phyloP scores from a whole-genome alignment of 2,888 invertebrate genomes.

The Brenthis ino region DNA sequence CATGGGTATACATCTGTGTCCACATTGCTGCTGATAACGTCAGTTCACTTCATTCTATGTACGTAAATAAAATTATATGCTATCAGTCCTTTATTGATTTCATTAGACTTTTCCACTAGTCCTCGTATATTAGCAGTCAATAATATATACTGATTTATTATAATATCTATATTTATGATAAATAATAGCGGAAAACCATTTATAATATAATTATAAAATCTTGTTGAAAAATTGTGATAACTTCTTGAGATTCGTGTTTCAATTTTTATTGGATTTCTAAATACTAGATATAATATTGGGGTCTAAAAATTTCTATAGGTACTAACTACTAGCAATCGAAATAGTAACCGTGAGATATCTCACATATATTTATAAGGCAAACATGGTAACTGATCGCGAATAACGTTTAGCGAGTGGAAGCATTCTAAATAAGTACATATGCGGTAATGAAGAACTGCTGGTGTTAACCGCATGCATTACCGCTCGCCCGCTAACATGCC shows the following conservation, averaged over 20 bases:
- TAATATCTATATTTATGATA: too few relatives aligned
- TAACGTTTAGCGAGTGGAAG: constrained; percentile 62
- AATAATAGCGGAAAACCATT: too few relatives aligned
- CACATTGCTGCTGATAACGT: constrained; percentile 58
- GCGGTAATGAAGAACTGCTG: constrained; percentile 70
- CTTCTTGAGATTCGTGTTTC: not conserved
- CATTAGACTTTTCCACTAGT: constrained; percentile 12
- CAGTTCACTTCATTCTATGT: constrained; percentile 42
- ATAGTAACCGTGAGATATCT: constrained; percentile 42
- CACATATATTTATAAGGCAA: constrained; percentile 41
- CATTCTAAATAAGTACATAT: constrained; percentile 58
- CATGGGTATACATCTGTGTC: constrained; percentile 72
- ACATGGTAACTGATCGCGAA: constrained; percentile 59
- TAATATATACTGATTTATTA: too few relatives aligned
- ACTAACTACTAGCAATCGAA: not conserved
- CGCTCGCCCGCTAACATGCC: constrained; percentile 66
- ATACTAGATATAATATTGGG: not conserved
- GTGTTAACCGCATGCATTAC: constrained; percentile 75
- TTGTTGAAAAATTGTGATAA: too few relatives aligned
- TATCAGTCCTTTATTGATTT: constrained; percentile 16
- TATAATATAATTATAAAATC: too few relatives aligned
- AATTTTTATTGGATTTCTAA: not conserved
- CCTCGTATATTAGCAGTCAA: not conserved
- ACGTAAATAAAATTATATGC: constrained; percentile 13
- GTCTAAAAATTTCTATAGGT: not conserved